phyloP scores from a whole-genome alignment of 2,113 vertebrate species.

The Cnemophilus loriae region DNA sequence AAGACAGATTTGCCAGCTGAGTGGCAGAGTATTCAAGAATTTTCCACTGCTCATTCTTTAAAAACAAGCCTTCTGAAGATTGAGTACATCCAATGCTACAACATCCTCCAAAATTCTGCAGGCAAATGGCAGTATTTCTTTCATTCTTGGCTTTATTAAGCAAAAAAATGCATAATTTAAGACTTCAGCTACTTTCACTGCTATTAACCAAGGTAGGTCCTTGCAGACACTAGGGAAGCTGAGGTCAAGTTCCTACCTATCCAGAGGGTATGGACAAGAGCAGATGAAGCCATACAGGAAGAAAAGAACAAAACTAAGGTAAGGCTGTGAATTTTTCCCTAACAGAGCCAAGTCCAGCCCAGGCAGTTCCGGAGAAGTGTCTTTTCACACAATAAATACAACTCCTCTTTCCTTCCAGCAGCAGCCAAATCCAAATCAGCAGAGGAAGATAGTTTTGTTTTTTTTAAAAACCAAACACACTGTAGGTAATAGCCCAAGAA shows the following conservation, averaged over 20 bases:
- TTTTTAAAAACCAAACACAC: background rate
- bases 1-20: conserved; percentile 1
- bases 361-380: background rate
- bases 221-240: background rate
- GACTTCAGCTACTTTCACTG: background rate
- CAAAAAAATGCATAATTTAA: background rate
- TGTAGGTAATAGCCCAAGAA: background rate
- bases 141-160: background rate
- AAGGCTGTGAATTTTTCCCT: background rate
- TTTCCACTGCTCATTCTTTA: conserved; percentile 6
- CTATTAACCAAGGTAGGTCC: background rate
- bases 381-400: background rate
- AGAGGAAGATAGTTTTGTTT: background rate
- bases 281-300: background rate
- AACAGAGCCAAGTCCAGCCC: background rate
- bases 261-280: background rate
- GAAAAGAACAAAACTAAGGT: background rate
- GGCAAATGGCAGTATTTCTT: background rate
- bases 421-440: background rate
- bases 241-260: background rate
- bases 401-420: background rate
- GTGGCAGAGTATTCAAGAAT: conserved; percentile 2
- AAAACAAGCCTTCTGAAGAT: background rate
- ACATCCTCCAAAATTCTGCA: background rate
- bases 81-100: background rate